A percentile compares a stretch with the other conserved stretches of the same genome.
phyloP scores from a whole-genome alignment of 1,140 invertebrate genomes.

The Galleria mellonella region DNA sequence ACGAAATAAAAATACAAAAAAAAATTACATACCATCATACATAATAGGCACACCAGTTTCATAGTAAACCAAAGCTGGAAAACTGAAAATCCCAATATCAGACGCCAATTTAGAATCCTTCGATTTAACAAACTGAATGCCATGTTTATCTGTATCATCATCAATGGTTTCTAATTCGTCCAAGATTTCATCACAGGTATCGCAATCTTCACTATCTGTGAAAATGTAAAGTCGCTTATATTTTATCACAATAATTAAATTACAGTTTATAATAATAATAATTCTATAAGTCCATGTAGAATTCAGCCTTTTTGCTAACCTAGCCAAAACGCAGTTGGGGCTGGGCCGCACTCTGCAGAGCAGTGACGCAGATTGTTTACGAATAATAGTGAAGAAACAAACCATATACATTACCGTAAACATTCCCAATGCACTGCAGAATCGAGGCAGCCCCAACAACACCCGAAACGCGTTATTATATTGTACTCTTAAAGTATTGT shows the following conservation, averaged over 20 bases:
- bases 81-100: constrained; percentile 92
- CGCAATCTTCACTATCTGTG: constrained; percentile 88
- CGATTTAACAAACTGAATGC: constrained; percentile 95
- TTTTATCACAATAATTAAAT: neutral
- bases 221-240: constrained; percentile 9
- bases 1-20: too few relatives aligned
- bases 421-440: too few relatives aligned
- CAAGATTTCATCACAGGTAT: constrained; percentile 87
- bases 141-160: constrained; percentile 93
- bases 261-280: neutral
- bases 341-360: too few relatives aligned
- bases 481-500: too few relatives aligned
- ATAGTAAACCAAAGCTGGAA: constrained; percentile 93
- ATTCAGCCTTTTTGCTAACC: too few relatives aligned
- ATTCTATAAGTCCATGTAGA: neutral
- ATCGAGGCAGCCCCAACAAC: too few relatives aligned
- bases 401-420: too few relatives aligned
- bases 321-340: too few relatives aligned
- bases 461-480: too few relatives aligned
- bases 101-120: constrained; percentile 92
- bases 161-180: constrained; percentile 95
- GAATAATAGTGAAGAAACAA: too few relatives aligned
- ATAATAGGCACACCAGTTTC: constrained; percentile 94
- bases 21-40: constrained; percentile 88
- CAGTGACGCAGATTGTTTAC: too few relatives aligned